Evolutionary conservation across 1,140 invertebrate species (phyloP), one percentile per base, ranked within the genome.

Genomic region (Ladona fulva): DNA sequence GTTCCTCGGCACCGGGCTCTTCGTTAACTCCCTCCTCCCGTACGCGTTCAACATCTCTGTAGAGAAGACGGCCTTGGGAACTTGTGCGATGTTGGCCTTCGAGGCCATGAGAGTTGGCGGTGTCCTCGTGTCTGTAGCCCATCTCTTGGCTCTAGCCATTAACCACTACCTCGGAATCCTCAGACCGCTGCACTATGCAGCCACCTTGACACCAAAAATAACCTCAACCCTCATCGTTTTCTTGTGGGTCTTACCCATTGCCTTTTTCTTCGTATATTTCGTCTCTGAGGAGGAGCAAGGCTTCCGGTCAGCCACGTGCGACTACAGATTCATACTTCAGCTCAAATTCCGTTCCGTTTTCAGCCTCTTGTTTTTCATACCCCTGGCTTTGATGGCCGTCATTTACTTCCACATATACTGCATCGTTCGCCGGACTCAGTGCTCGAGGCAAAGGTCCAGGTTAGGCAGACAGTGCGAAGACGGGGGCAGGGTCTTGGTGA

Each of bases 101-200:
- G 89, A 90, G 82, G 87, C 86, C 8, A 83, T 89, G 37, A 82
- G 89, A 78, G 80, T 90, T 66, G 87, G 87, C 7, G 86, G 86
- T 0, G 83, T 90, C 44, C 85, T 91, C 14, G 89, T 90, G 12
- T 89, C 90, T 0, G 87, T 92, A 0, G 83, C 88, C 10, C 92
- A 93, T 82, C 85, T 93, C 7, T 81, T 91, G 16, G 88, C 88
- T 1, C 85, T 93, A 42, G 90, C 91, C 7, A 82, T 91, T 22
- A 92, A 92, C 82, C 92, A 93, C 81, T 92, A 90, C 83, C 83
- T 91, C 24, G 91, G 91, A 22, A 89, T 89, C 59, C 81, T 89
- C 7, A 85, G 86, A 79, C 91, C 91, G 0, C 85, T 92, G 3
- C 90, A 91, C 77, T 91, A 91, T 81, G 85, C 87, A 3, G 85